Base-by-base conservation (phyloP, 1,140 invertebrate genomes). In the Lordiphosa mommai region DNA sequence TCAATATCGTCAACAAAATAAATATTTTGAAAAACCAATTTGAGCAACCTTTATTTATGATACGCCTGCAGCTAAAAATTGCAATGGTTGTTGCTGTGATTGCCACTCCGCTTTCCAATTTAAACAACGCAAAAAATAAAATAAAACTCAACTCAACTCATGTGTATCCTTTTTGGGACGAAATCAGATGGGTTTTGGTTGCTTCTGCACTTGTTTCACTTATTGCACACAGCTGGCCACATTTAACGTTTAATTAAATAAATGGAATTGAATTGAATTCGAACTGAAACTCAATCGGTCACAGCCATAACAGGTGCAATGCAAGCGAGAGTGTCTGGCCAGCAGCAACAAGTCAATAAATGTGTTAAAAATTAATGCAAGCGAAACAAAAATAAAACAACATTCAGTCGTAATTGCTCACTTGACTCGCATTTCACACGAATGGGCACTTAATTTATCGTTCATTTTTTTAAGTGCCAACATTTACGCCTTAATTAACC, bases 391-490 rank as follows among this genome's bases (percentile, higher is more conserved):
- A 37, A 50, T 6, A 60, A 32, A 51, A 12, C 34, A 41, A 14
- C 40, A 10, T 46, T 34, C 10, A 10, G 13, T 6, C 29, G 16
- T 13, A 33, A 46, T 50, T 47, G 44, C 44, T 47, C 16, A 51
- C 9, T 14, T 36, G 10, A 41, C 29, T 23, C 41, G 23, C 29
- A 60, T 76, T 56, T 36, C 69, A 40, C 34, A 10, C 51, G 58
- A 65, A 66, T 61, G 82, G 76, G 41, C 71, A 80, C 46, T 80
- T 74, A 66, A 82, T 82, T 82, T 71, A 17, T 13, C 40, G 40
- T 47, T 48, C 34, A 57, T 47, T 73, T 63, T 8, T 16, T 47
- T 50, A 77, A 66, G 56, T 73, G 41, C 47, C 29, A 33, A 48
- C 33, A 32, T 47, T 58, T 60, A 40, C 38, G 10, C 37, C 32